Evolutionary conservation across 2,888 invertebrate genomes (phyloP).

Genomic region (Synergus japonicus): DNA sequence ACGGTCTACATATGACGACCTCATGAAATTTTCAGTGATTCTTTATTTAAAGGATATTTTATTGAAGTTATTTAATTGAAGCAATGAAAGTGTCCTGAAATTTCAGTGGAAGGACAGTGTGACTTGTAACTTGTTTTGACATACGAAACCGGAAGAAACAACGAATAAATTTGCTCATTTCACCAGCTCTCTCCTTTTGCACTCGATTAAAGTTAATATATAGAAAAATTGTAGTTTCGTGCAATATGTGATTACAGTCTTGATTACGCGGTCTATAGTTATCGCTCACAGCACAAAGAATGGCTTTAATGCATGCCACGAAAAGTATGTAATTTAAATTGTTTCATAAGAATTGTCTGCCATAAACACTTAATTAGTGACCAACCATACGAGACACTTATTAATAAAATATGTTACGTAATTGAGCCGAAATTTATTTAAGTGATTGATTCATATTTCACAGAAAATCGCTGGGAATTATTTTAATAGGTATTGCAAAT

Average conservation of each 20-base stretch:
- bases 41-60: neutral
- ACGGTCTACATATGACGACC: neutral
- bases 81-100: too few species aligned
- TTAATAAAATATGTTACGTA: neutral
- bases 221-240: slow-evolving; percentile 10
- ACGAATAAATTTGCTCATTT: slow-evolving; percentile 6
- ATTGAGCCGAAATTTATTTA: neutral
- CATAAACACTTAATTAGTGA: slow-evolving; percentile 51
- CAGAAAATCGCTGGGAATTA: neutral
- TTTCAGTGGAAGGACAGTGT: too few species aligned
- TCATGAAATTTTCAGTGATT: neutral
- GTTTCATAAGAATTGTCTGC: slow-evolving; percentile 11
- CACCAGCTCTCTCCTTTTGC: slow-evolving; percentile 22
- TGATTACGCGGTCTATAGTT: slow-evolving; percentile 46
- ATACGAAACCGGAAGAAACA: neutral
- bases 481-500: neutral
- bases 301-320: neutral
- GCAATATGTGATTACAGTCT: slow-evolving; percentile 44
- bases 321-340: slow-evolving; percentile 9
- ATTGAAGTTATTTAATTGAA: too few species aligned
- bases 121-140: neutral
- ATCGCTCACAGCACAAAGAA: slow-evolving; percentile 42
- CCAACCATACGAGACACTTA: slow-evolving; percentile 53
- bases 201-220: slow-evolving; percentile 8
- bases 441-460: neutral